Evolutionary conservation across 2,113 vertebrate genomes (phyloP).

Genomic region (Mustela nigripes): DNA sequence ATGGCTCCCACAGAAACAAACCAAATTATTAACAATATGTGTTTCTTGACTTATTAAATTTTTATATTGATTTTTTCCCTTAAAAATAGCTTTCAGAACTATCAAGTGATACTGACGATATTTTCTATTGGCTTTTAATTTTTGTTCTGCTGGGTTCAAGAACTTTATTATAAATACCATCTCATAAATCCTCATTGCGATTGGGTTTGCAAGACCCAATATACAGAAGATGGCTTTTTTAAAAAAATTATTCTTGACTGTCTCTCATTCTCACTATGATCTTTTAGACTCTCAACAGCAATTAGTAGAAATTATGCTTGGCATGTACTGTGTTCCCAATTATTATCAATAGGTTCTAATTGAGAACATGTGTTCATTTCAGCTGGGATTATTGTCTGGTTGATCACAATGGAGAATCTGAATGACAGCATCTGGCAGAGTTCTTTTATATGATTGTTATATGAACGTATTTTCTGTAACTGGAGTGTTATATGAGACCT

Average conservation of each 20-base stretch:
- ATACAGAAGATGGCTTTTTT: neutral
- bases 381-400: constrained; percentile 70
- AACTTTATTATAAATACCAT: neutral
- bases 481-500: neutral
- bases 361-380: constrained; percentile 80
- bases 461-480: neutral
- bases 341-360: constrained; percentile 72
- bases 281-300: constrained; percentile 34
- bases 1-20: neutral
- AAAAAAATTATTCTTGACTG: neutral
- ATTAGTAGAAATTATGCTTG: constrained; percentile 64
- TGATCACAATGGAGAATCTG: constrained; percentile 53
- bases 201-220: neutral
- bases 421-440: constrained; percentile 67
- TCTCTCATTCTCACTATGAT: constrained; percentile 37
- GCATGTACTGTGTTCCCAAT: constrained; percentile 50
- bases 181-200: neutral
- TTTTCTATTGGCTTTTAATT: neutral
- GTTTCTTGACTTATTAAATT: constrained; percentile 19
- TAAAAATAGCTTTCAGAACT: neutral
- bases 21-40: neutral
- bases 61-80: neutral
- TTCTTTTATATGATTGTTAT: constrained; percentile 55
- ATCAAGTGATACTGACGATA: neutral
- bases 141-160: neutral